Evolutionary conservation across 2,113 vertebrate species (phyloP).

Genomic region (Setophaga coronata): DNA sequence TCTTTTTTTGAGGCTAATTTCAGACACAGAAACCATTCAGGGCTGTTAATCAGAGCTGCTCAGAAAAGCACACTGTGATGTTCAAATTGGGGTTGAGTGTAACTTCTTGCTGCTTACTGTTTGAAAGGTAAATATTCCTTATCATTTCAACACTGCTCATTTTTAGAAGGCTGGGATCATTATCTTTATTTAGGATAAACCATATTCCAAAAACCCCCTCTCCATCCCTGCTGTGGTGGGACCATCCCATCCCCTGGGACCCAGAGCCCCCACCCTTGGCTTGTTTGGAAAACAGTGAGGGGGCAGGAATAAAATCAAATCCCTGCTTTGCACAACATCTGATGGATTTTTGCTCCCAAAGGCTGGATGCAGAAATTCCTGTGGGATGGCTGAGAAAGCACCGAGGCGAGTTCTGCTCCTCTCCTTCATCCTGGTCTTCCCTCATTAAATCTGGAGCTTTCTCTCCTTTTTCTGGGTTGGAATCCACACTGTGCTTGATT

Average conservation of each 20-base stretch:
- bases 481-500: neutral
- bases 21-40: neutral
- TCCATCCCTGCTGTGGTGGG: neutral
- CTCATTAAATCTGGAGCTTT: conserved; percentile 27
- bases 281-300: neutral
- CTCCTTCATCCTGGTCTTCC: neutral
- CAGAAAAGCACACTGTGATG: neutral
- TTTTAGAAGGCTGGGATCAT: neutral
- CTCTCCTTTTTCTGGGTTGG: neutral
- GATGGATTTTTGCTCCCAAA: neutral
- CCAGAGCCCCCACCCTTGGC: neutral
- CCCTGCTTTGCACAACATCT: neutral
- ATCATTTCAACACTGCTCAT: neutral
- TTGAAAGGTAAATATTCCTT: neutral
- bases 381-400: neutral
- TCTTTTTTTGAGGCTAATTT: neutral
- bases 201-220: neutral
- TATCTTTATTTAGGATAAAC: neutral
- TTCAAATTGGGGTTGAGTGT: neutral
- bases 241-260: neutral
- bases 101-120: neutral
- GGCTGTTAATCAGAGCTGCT: neutral
- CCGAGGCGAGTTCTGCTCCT: neutral
- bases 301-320: neutral
- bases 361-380: neutral